Percentiles rank a stretch among this genome's conserved stretches.
These are phyloP conservation scores for Macaca nemestrina DNA, from an alignment of 2,113 vertebrate species.

Conservation along the genomic window DNA sequence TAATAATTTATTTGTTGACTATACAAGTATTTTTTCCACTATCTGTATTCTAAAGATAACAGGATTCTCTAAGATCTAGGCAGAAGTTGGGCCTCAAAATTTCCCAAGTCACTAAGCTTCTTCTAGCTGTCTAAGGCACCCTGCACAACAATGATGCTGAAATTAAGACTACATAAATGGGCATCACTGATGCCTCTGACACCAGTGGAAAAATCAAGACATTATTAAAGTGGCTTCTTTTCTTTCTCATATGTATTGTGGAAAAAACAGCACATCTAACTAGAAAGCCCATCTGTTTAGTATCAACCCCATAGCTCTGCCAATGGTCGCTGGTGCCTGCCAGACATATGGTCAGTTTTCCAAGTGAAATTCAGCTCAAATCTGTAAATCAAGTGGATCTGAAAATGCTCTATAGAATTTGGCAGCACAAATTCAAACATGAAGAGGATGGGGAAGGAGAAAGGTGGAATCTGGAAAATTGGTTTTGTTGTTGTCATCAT, in stretches of 20 bases:
- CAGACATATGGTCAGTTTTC: constrained; percentile 49
- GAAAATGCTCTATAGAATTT: neutral
- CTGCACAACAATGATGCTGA: fast-evolving
- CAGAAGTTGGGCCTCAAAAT: neutral
- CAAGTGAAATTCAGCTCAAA: neutral
- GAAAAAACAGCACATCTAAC: neutral
- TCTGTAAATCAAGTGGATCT: neutral
- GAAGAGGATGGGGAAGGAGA: fast-evolving
- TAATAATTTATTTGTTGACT: neutral
- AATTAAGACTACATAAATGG: neutral
- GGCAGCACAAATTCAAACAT: fast-evolving
- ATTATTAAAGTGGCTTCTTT: neutral
- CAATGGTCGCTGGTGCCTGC: constrained; percentile 16
- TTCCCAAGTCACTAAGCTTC: neutral
- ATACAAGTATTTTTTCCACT: neutral
- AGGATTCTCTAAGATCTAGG: neutral
- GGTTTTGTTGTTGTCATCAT: fast-evolving
- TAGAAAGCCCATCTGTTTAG: constrained; percentile 55
- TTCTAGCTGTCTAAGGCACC: fast-evolving
- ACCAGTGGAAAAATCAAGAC: neutral
- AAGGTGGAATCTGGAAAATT: fast-evolving
- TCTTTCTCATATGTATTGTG: neutral
- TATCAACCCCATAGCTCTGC: constrained; percentile 15
- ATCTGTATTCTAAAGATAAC: neutral
- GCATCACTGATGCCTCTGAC: fast-evolving